These are phyloP conservation scores for Dipus sagitta DNA, from an alignment of 2,797 vertebrate genomes.

Conservation along the genomic window DNA sequence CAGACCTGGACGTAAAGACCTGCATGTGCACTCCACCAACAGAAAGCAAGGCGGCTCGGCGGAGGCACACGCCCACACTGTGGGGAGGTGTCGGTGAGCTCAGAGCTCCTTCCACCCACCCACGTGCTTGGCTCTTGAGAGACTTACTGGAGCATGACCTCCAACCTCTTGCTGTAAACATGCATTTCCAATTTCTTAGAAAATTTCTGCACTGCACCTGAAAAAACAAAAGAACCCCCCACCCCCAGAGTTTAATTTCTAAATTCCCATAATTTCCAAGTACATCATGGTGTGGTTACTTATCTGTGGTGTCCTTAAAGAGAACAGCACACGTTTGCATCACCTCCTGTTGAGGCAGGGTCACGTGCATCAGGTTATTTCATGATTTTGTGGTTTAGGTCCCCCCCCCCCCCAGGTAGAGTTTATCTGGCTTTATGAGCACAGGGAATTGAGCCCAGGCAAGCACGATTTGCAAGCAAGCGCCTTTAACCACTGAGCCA, in stretches of 20 bases:
- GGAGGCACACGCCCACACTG: no score
- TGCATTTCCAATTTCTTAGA: conserved; percentile 91
- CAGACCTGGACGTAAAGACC: neutral
- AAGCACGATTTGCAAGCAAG: no score
- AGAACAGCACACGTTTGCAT: neutral
- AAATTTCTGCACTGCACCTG: conserved; percentile 87
- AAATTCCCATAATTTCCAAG: neutral
- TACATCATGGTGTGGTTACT: neutral
- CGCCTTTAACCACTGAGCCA: no score
- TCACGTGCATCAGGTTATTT: neutral
- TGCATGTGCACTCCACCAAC: no score
- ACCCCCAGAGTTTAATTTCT: neutral
- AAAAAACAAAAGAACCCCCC: conserved; percentile 3
- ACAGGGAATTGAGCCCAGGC: no score
- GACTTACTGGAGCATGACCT: conserved; percentile 97
- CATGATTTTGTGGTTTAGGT: neutral
- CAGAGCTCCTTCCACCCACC: rapidly evolving
- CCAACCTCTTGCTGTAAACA: conserved; percentile 92
- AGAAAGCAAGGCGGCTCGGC: neutral
- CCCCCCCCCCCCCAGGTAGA: no score
- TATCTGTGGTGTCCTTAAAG: neutral
- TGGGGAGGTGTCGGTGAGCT: rapidly evolving
- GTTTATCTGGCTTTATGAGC: no score
- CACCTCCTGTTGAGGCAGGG: neutral
- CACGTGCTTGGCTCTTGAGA: rapidly evolving